A percentile compares a stretch with the other conserved stretches of the same genome.
These are phyloP conservation scores for Arizona elegans DNA, from an alignment of 2,113 vertebrate species.

Conservation along the genomic window DNA sequence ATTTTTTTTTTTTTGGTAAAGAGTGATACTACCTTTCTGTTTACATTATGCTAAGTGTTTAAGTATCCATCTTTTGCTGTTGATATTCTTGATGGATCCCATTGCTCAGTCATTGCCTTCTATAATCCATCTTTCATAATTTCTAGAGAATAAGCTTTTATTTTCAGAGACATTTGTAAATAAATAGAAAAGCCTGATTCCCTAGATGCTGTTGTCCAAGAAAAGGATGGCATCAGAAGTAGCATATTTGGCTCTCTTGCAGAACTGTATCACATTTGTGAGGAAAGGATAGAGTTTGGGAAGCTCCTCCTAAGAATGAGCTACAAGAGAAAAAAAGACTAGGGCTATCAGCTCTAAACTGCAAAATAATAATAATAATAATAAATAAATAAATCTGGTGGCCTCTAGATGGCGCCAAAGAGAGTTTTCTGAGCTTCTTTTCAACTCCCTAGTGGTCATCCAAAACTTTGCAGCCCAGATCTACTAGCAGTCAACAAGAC, in stretches of 20 bases:
- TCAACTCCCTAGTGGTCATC: background rate
- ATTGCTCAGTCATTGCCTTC: background rate
- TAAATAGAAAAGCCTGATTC: background rate
- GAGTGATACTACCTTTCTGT: background rate
- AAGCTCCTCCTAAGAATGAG: background rate
- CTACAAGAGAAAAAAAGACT: background rate
- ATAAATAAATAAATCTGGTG: too few species aligned
- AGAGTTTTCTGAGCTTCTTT: background rate
- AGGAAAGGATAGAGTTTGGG: background rate
- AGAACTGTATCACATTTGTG: background rate
- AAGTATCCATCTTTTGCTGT: background rate
- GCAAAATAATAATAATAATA: too few species aligned
- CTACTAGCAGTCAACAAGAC: background rate
- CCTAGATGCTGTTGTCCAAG: background rate
- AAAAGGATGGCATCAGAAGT: background rate
- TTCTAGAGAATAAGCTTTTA: background rate
- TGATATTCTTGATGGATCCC: background rate
- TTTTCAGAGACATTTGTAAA: background rate
- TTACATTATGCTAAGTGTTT: background rate
- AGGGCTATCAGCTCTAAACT: too few species aligned
- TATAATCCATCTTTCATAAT: background rate
- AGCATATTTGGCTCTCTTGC: background rate
- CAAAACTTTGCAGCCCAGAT: background rate
- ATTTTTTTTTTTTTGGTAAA: background rate
- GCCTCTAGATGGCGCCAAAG: background rate